Base-by-base conservation (phyloP, 2,888 invertebrate species). In the Dasysyrphus tricinctus region DNA sequence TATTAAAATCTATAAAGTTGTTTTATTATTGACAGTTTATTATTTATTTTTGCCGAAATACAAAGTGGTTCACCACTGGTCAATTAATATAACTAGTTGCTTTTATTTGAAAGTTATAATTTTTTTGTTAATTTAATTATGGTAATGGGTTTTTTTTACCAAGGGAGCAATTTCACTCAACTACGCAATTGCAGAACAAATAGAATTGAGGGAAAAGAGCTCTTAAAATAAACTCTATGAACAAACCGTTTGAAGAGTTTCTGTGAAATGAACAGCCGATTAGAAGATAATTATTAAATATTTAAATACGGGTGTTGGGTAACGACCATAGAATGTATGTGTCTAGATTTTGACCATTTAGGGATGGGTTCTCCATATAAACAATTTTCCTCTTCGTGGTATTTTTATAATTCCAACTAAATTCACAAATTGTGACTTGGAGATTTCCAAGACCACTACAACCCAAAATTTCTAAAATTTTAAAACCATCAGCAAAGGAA, bases 1-100 rank as follows among this genome's bases (percentile, higher is more conserved):
- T 69, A 69, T 69, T 69, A 69, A 69, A 69, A 69, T 69, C 54
- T 54, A 69, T 69, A 54, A 69, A 69, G 29, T 69, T 69, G 39
- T 69, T 54, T 54, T 69, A 69, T 69, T 54, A 69, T 69, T 69
- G 69, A 69, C 69, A 51, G 51, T 69, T 54, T 54, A 69, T 69
- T 69, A 54, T 54, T 69, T 69, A 69, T 69, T 54, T 47, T 39
- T 24, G 24, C 11, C 11, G 11, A 39, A 69, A 69, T 39, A 39
- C 37, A 69, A 54, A 69, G 69, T 69, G 69, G 69, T 69, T 69
- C 39, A 29, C 69, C 69, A 54, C 69, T 54, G 69, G 69, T 69
- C 69, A 69, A 54, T 69, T 69, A 69, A 34, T 51, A 37, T 24
- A 69, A 67, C 67, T 67, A 63, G n/a, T 44, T 44, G 67, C 34